Base-by-base conservation (phyloP, 2,888 invertebrate species). In the Syrphus vitripennis region DNA sequence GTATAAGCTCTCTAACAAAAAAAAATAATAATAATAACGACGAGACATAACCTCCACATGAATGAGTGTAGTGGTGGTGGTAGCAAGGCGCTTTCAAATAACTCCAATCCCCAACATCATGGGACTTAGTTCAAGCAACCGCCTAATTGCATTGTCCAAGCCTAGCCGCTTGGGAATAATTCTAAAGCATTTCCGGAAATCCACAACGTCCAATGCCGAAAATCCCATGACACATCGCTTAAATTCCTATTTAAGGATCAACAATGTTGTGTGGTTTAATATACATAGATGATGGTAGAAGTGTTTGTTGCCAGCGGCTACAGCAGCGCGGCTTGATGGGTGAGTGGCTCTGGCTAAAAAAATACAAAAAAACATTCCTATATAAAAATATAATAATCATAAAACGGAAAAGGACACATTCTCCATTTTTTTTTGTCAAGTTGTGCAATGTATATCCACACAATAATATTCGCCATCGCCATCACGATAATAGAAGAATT, bases 351-450 rank as follows among this genome's bases (percentile, higher is more conserved):
- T n/a, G n/a, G n/a, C n/a, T 29, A 42, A 71, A 10, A 40, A 53
- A 50, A 50, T n/a, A n/a, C n/a, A n/a, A 5, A 26, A 14, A 21
- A 45, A 65, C 14, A 59, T 55, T 24, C 7, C 24, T 26, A 3
- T 34, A 40, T 57, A 50, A 19, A 69, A 63, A 78, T 57, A 83
- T 55, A 72, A 79, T 80, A 80, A 80, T 84, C 83, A 71, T 65
- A 67, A 80, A 79, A 57, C 55, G 63, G 75, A 75, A 71, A 71
- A 59, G 81, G 61, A 84, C 61, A 65, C 76, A 70, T 63, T 79
- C 70, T 79, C 78, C 74, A 80, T 71, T 84, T 84, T 76, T 71
- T 71, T 84, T 84, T 76, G 71, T 77, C 72, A 61, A 77, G 76
- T 72, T 81, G n/a, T n/a, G 71, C 84, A 76, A 53, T 72, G 67